Evolutionary conservation across 2,113 vertebrate genomes (phyloP), one percentile per base, ranked within the genome.

Genomic region (Andinoacara biseriatus): DNA sequence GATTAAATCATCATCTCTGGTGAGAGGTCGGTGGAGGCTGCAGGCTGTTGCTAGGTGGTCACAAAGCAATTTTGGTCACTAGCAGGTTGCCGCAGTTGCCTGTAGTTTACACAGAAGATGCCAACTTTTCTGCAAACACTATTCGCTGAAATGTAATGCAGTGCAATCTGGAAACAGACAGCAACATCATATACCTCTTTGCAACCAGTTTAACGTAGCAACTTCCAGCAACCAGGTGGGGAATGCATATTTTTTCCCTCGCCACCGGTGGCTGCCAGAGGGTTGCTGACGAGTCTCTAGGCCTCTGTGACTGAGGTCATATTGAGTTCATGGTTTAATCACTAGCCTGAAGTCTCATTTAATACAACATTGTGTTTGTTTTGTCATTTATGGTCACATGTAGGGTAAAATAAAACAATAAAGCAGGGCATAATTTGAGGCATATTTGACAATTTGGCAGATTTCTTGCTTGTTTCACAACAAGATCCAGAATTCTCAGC

Each of bases 251-350:
- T 29, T 49, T 43, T 26, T 26, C 40, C 24, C 40, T 29, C 18
- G 1, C 40, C 22, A 49, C 0, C 15, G 11, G 0, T 11, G 18
- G 22, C 5, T 56, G 20, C 2, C 10, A 22, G 54, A 11, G 20
- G n/a, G n/a, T 22, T 17, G 1, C 9, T 22, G n/a, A 24, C 56
- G 4, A 22, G n/a, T 58, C n/a, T 58, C n/a, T 24, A 11, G 10
- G 43, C 43, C 4, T 46, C 2, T 15, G 13, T 46, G 43, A 5
- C 13, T 46, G 43, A 14, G 13, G 14, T 5, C 43, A 15, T 46
- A 46, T 5, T 52, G 49, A 18, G 57, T 24, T 58, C 22, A 26
- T 58, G 22, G 24, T 58, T 58, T 6, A 26, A 7, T 58, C 13
- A 58, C 5, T 58, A 15, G 57, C 7, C 13, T 24, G 5, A 58